Evolutionary conservation across 2,797 vertebrate genomes (phyloP).

Genomic region (Brachyalestes nurse): DNA sequence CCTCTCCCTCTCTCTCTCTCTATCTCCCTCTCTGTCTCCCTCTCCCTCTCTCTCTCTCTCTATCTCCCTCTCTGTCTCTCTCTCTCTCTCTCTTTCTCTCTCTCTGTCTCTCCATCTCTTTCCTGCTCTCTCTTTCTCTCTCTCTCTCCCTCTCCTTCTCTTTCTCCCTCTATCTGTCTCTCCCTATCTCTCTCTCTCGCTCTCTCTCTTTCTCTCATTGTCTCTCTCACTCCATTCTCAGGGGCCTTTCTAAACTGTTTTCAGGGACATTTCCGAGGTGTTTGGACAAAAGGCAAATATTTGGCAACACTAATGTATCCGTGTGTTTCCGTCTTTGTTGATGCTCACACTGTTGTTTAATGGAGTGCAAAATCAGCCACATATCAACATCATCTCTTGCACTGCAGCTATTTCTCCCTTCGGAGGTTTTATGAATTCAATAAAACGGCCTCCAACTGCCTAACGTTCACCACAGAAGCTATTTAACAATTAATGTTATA

Average conservation of each 20-base stretch:
- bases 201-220: conserved; percentile 41
- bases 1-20: no score
- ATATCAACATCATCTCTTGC: conserved; percentile 51
- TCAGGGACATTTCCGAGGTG: conserved; percentile 80
- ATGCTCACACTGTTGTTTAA: conserved; percentile 3
- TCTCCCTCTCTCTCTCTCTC: no score
- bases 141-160: conserved; percentile 26
- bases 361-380: conserved; percentile 33
- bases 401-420: conserved; percentile 21
- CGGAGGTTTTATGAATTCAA: conserved; percentile 40
- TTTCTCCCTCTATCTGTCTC: background rate
- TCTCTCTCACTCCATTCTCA: conserved; percentile 63
- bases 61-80: no score
- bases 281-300: conserved; percentile 75
- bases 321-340: conserved; percentile 6
- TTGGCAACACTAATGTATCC: conserved; percentile 68
- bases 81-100: no score
- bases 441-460: conserved; percentile 36
- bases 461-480: conserved; percentile 33
- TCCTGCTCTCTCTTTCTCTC: background rate
- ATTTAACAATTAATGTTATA: conserved; percentile 54
- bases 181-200: conserved; percentile 34
- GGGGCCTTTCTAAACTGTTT: conserved; percentile 75
- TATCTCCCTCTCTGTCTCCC: no score
- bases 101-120: no score